Conservation (phyloP, 2,113 vertebrate species). For the Tyrannus savana region DNA sequence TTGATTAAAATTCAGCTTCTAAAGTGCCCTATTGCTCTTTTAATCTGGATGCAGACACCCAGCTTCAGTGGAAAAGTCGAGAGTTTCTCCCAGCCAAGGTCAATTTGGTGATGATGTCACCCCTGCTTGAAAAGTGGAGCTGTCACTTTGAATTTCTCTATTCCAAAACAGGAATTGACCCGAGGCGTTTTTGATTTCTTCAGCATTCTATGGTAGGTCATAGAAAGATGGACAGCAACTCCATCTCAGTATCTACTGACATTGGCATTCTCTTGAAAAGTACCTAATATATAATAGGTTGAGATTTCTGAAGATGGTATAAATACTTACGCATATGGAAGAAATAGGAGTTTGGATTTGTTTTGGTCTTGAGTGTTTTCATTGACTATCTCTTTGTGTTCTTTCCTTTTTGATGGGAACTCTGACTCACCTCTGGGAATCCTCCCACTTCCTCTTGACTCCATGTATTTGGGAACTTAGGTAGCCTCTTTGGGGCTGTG, state of each 20-base stretch:
- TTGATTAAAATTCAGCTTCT: not conserved
- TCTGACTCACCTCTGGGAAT: not conserved
- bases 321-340: not conserved
- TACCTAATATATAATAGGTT: not conserved
- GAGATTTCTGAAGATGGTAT: not conserved
- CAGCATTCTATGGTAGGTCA: not conserved
- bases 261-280: not conserved
- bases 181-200: not conserved
- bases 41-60: not conserved
- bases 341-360: not conserved
- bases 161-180: not conserved
- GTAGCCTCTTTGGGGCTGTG: not conserved
- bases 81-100: not conserved
- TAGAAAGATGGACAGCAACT: not conserved
- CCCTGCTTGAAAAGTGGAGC: not conserved
- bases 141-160: not conserved
- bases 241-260: not conserved
- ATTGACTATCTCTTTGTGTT: not conserved
- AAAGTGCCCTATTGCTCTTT: not conserved
- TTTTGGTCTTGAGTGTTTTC: not conserved
- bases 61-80: not conserved
- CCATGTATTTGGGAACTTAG: not conserved
- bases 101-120: rapidly evolving
- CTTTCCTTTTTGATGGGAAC: not conserved
- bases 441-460: not conserved